phyloP scores from a whole-genome alignment of 1,140 invertebrate genomes.

The Scaptodrosophila lebanonensis region DNA sequence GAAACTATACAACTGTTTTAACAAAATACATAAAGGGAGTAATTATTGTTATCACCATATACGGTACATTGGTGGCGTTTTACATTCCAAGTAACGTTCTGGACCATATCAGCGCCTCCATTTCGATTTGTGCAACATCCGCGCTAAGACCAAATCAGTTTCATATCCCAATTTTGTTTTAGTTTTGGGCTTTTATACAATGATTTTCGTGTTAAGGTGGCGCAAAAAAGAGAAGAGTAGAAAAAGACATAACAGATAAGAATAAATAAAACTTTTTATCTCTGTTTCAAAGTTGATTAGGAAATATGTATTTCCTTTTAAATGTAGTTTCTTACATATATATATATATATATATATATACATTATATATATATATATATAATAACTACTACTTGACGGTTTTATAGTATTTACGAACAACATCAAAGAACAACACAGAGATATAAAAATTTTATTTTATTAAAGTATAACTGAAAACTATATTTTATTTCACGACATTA shows the following conservation, averaged over 20 bases:
- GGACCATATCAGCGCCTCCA: conserved; percentile 36
- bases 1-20: no score
- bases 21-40: neutral
- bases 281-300: conserved; percentile 63
- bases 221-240: conserved; percentile 61
- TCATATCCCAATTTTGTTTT: conserved; percentile 15
- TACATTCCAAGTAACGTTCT: conserved; percentile 32
- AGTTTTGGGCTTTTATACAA: conserved; percentile 18
- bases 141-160: conserved; percentile 5
- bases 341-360: conserved; percentile 11
- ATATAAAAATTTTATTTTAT: conserved; percentile 59
- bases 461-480: conserved; percentile 20
- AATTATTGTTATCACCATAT: neutral
- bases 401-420: conserved; percentile 51
- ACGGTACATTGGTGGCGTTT: neutral
- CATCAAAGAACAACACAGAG: conserved; percentile 67
- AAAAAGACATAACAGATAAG: conserved; percentile 70
- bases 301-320: conserved; percentile 31
- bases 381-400: no score
- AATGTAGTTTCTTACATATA: conserved; percentile 38
- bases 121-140: conserved; percentile 34
- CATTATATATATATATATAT: conserved; percentile 17
- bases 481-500: conserved; percentile 6
- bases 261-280: conserved; percentile 71
- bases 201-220: conserved; percentile 27